Base-by-base conservation (phyloP, 2,113 vertebrate species). In the Takifugu flavidus region DNA sequence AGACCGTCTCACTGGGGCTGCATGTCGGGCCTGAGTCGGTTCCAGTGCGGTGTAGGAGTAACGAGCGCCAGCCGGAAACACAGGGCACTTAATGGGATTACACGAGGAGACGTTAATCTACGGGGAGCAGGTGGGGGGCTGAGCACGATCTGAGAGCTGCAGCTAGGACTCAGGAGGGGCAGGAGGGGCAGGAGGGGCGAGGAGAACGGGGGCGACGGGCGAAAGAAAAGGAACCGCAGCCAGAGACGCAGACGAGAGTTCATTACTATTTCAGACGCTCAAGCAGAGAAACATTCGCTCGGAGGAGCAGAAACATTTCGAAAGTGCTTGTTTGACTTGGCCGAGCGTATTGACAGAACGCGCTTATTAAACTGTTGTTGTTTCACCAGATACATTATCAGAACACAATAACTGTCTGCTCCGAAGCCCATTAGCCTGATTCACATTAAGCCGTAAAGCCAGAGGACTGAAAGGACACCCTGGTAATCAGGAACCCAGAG, bases 111-210 rank as follows among this genome's bases (percentile, higher is more conserved):
- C 75, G 67, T 81, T 89, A 88, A 89, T 87, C 83, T 82, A 68
- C 66, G 59, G 78, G 82, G 82, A 82, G 73, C 83, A 88, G 87
- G 87, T 87, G 81, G 82, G 84, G 83, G 86, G 87, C 89, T 86
- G 86, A 89, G 88, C 81, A 82, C 62, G 82, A 83, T 88, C 80
- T 81, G 78, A 80, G 82, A 47, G 64, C 69, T 70, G 53, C 81
- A 68, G 80, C 11, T 66, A 74, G 72, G 63, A 49, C n/a, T n/a
- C n/a, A n/a, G n/a, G n/a, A 59, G 57, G 70, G 56, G 66, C 56
- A 58, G 55, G 53, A 53, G 47, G 42, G 55, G 26, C 11, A 54
- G 29, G 39, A 51, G 59, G 64, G 68, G 70, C 13, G 43, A 52
- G 46, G n/a, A n/a, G 46, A 20, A 15, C 15, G n/a, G 46, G 12